A percentile compares a stretch with the other conserved stretches of the same genome.
These are phyloP conservation scores for Leptothorax acervorum DNA, from an alignment of 2,888 invertebrate species.

Conservation along the genomic window DNA sequence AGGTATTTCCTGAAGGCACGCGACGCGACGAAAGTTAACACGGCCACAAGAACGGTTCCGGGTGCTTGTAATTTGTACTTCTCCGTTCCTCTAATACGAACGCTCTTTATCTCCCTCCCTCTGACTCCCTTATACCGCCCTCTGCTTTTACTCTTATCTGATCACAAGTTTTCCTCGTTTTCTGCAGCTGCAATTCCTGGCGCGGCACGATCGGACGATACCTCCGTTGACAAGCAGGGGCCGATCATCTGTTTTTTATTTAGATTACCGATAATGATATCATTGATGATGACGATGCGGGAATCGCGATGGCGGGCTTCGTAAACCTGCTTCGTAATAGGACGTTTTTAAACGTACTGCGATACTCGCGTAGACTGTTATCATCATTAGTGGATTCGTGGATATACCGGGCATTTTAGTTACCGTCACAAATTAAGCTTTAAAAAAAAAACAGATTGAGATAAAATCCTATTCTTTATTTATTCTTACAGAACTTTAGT, in stretches of 20 bases:
- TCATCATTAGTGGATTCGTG: constrained; percentile 15
- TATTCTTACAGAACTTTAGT: not conserved
- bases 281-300: constrained; percentile 48
- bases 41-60: constrained; percentile 73
- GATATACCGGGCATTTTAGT: not conserved
- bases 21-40: constrained; percentile 72
- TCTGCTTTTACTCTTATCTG: constrained; percentile 70
- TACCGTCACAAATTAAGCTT: constrained; percentile 11
- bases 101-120: constrained; percentile 60
- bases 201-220: constrained; percentile 57
- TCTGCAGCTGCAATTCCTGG: constrained; percentile 74
- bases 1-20: constrained; percentile 73
- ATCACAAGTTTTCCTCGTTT: constrained; percentile 74
- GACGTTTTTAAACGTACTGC: not conserved
- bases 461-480: not conserved
- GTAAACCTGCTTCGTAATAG: constrained; percentile 28
- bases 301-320: constrained; percentile 32
- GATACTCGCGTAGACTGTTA: constrained; percentile 16
- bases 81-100: constrained; percentile 44
- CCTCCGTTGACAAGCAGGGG: constrained; percentile 63
- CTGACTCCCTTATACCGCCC: constrained; percentile 59
- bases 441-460: not conserved
- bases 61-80: constrained; percentile 75
- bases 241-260: constrained; percentile 44
- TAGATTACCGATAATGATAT: constrained; percentile 60